Conservation (phyloP, 2,113 vertebrate genomes). For the Sebastes schlegelii region DNA sequence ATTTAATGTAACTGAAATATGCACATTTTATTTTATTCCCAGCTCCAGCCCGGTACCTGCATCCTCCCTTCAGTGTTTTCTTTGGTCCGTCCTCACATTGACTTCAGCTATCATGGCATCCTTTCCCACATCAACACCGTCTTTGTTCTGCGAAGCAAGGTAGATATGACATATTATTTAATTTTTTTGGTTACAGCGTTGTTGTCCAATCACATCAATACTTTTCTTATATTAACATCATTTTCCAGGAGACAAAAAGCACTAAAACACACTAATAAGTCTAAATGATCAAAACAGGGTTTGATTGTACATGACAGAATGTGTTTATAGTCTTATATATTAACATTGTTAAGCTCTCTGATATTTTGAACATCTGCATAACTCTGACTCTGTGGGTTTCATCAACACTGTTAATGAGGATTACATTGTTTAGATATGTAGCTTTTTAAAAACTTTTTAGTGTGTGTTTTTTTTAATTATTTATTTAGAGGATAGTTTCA, state of each 20-base stretch:
- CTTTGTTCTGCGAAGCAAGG: conserved; percentile 98
- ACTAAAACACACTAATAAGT: neutral
- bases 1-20: conserved; percentile 29
- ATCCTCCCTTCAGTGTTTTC: conserved; percentile 96
- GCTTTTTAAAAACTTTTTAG: too few relatives aligned
- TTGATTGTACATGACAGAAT: conserved; percentile 10
- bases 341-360: conserved; percentile 45
- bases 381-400: conserved; percentile 8
- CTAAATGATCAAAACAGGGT: conserved; percentile 9
- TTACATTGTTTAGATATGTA: conserved; percentile 4
- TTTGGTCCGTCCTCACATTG: conserved; percentile 97
- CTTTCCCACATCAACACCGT: conserved; percentile 99
- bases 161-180: conserved; percentile 67
- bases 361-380: conserved; percentile 44
- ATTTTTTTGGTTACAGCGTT: neutral
- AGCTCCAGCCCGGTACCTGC: conserved; percentile 96
- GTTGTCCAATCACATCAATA: neutral
- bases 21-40: conserved; percentile 37
- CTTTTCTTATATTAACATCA: neutral
- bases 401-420: conserved; percentile 18
- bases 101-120: conserved; percentile 98
- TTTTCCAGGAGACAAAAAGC: neutral
- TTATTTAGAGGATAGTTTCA: too few relatives aligned
- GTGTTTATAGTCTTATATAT: conserved; percentile 20
- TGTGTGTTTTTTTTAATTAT: too few relatives aligned